These are phyloP conservation scores for Carassius carassius DNA, from an alignment of 2,113 vertebrate genomes.

Conservation along the genomic window DNA sequence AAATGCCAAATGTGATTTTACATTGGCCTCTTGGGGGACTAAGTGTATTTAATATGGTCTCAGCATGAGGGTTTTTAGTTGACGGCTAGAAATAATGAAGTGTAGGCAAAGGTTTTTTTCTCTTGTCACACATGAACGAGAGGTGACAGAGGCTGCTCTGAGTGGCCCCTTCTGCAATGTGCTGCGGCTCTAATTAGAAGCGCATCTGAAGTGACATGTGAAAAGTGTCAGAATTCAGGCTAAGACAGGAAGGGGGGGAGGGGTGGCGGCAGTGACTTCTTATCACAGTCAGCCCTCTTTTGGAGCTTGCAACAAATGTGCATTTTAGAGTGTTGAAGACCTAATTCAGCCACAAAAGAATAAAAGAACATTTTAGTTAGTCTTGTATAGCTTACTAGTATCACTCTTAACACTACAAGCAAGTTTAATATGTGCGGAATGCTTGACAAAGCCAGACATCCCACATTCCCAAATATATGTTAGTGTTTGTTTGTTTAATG, in stretches of 20 bases:
- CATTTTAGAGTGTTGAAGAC: neutral
- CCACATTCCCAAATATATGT: neutral
- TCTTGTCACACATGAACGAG: slow-evolving; percentile 42
- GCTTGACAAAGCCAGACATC: neutral
- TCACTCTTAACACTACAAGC: neutral
- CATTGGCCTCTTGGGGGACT: neutral
- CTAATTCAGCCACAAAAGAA: neutral
- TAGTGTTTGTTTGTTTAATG: slow-evolving; percentile 27
- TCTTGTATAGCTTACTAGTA: neutral
- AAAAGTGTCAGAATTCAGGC: slow-evolving; percentile 53
- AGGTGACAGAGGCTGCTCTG: slow-evolving; percentile 25
- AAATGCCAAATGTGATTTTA: slow-evolving; percentile 4
- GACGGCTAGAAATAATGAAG: slow-evolving; percentile 19
- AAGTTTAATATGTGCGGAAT: neutral
- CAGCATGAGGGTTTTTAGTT: neutral
- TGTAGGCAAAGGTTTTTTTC: slow-evolving; percentile 22
- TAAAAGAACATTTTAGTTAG: neutral
- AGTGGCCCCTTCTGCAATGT: slow-evolving; percentile 33
- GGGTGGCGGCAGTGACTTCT: slow-evolving; percentile 30
- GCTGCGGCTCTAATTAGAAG: slow-evolving; percentile 51
- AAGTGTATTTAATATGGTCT: slow-evolving; percentile 21
- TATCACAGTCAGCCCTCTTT: slow-evolving; percentile 35
- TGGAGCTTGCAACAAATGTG: neutral
- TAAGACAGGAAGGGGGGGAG: slow-evolving; percentile 45
- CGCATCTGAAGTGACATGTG: slow-evolving; percentile 42